Conservation (phyloP, 92 coral and sea anemone species). For the Phenganax subtilis region DNA sequence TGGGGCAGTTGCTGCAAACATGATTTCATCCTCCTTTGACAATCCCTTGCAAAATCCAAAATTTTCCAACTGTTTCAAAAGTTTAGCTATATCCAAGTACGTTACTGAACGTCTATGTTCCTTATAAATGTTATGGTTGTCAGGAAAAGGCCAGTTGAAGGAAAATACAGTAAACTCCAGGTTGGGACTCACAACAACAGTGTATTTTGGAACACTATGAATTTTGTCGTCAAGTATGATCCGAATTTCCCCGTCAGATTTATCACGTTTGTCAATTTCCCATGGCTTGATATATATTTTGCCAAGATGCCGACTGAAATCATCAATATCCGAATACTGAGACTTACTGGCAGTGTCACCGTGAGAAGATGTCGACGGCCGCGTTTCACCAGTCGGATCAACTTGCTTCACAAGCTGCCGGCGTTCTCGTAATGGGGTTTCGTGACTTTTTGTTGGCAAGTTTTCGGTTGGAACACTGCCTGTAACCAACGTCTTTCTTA, state of each 20-base stretch:
- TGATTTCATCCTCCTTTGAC: neutral
- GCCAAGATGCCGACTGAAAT: neutral
- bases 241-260: neutral
- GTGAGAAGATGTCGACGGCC: neutral
- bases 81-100: slow-evolving; percentile 6
- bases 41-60: slow-evolving; percentile 10
- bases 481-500: slow-evolving; percentile 13
- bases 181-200: slow-evolving; percentile 1
- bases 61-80: neutral
- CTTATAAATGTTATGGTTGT: neutral
- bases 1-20: slow-evolving; percentile 14
- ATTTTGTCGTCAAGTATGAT: slow-evolving; percentile 10
- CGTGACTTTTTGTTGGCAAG: slow-evolving; percentile 8
- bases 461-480: slow-evolving; percentile 13
- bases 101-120: slow-evolving; percentile 13
- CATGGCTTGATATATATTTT: neutral
- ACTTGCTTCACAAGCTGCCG: neutral
- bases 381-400: neutral
- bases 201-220: slow-evolving; percentile 28
- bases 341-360: neutral
- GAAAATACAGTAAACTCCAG: slow-evolving; percentile 9
- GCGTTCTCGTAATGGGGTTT: neutral
- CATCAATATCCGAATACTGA: slow-evolving; percentile 4
- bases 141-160: slow-evolving; percentile 25
- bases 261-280: neutral